Percentiles rank a stretch among this genome's conserved stretches.
These are phyloP conservation scores for Brachionus manjavacas DNA, from an alignment of 1,140 invertebrate genomes.

Conservation along the genomic window DNA sequence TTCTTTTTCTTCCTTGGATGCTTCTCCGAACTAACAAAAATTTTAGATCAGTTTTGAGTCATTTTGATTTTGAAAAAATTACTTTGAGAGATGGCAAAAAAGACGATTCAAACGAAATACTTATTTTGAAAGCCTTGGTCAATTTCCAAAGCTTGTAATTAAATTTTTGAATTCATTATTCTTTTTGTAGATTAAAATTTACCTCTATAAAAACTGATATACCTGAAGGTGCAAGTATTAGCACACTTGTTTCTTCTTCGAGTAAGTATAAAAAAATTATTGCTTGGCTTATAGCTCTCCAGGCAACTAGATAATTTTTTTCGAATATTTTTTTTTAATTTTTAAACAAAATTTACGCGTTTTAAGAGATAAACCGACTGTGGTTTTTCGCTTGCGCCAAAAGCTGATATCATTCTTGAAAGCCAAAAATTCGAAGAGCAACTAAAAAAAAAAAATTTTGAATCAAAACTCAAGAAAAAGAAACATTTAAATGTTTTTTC, in stretches of 20 bases:
- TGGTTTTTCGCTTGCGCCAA: conserved; percentile 75
- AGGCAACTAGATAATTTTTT: conserved; percentile 69
- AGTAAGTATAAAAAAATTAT: conserved; percentile 89
- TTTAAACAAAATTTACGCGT: conserved; percentile 58
- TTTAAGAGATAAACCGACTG: conserved; percentile 79
- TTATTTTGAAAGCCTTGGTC: conserved; percentile 78
- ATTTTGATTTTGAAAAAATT: neutral
- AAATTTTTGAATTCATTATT: no score
- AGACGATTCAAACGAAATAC: neutral
- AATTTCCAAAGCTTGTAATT: conserved; percentile 79
- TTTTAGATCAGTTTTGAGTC: neutral
- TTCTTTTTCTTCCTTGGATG: conserved; percentile 66
- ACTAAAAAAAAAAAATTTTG: no score
- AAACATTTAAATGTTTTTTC: no score
- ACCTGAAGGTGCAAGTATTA: conserved; percentile 79
- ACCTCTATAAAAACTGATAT: conserved; percentile 78
- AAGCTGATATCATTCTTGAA: conserved; percentile 97
- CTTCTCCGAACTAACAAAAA: conserved; percentile 51
- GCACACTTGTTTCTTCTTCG: conserved; percentile 82
- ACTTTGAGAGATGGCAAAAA: conserved; percentile 15
- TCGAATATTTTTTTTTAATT: neutral
- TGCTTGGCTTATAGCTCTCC: conserved; percentile 84
- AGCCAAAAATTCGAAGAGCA: conserved; percentile 90
- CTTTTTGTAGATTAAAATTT: neutral
- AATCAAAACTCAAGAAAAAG: no score